phyloP scores from a whole-genome alignment of 1,140 invertebrate genomes.

The Panagrolaimus sp. region DNA sequence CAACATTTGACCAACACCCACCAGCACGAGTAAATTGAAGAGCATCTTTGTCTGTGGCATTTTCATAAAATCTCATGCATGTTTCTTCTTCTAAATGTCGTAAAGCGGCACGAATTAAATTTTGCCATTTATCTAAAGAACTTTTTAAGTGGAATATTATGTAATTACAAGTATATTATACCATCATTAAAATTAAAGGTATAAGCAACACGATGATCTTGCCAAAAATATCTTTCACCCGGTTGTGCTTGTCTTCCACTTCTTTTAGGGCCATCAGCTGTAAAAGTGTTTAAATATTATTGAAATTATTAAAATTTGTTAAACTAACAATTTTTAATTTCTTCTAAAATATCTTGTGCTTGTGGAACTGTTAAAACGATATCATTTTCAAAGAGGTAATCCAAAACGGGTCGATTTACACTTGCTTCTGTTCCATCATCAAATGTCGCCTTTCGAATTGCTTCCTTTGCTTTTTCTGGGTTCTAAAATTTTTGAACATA shows the following conservation, averaged over 20 bases:
- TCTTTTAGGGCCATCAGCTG: conserved; percentile 21
- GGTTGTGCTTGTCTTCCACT: conserved; percentile 48
- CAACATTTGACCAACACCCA: conserved; percentile 57
- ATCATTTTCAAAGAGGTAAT: conserved; percentile 54
- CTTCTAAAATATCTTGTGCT: conserved; percentile 42
- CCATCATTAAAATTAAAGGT: conserved; percentile 32
- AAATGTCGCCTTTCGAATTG: conserved; percentile 12
- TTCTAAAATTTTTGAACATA: conserved; percentile 14
- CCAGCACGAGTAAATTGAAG: conserved; percentile 48
- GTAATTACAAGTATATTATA: no score
- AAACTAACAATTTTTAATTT: conserved; percentile 32
- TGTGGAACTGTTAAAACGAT: conserved; percentile 49
- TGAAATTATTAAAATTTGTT: no score
- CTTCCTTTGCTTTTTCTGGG: conserved; percentile 17
- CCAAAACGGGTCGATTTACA: conserved; percentile 42
- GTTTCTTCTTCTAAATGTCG: conserved; percentile 47
- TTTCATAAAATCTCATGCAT: conserved; percentile 48
- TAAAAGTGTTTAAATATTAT: no score
- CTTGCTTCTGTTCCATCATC: conserved; percentile 52
- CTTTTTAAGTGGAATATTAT: background rate
- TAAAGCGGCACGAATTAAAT: conserved; percentile 39
- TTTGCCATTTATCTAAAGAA: conserved; percentile 47
- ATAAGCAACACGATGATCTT: conserved; percentile 37
- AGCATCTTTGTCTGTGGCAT: conserved; percentile 36
- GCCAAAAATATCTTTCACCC: conserved; percentile 41